Conservation (phyloP, 2,113 vertebrate genomes). For the Planiliza haematocheilus region DNA sequence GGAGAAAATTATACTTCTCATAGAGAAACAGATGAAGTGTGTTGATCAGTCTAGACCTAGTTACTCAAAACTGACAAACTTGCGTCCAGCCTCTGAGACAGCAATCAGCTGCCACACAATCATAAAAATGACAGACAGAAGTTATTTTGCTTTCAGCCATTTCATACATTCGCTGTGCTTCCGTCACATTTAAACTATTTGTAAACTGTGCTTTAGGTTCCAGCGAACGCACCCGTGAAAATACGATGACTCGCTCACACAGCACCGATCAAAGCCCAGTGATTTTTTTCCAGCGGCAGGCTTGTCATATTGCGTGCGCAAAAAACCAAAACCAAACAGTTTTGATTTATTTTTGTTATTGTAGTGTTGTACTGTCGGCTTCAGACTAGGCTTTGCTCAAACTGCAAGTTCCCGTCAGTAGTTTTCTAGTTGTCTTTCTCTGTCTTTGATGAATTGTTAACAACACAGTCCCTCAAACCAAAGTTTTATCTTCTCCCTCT, state of each 20-base stretch:
- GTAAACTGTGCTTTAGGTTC: conserved; percentile 7
- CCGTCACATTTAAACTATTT: neutral
- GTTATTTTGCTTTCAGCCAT: neutral
- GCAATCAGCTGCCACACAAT: neutral
- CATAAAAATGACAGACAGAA: too few relatives aligned
- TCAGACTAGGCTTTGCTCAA: conserved; percentile 42
- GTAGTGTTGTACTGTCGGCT: conserved; percentile 10
- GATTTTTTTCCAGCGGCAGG: neutral
- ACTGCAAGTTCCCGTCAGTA: conserved; percentile 40
- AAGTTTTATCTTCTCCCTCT: conserved; percentile 50
- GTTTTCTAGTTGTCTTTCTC: conserved; percentile 25
- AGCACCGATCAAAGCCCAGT: conserved; percentile 35
- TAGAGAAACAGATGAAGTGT: neutral
- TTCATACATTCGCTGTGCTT: conserved; percentile 6
- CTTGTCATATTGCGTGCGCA: conserved; percentile 45
- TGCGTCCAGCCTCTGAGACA: neutral
- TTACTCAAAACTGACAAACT: neutral
- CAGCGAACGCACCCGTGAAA: conserved; percentile 10
- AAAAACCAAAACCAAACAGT: conserved; percentile 21
- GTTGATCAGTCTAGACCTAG: neutral
- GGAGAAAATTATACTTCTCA: neutral
- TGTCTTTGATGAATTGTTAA: conserved; percentile 68
- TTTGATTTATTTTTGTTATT: conserved; percentile 34
- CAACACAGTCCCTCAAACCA: conserved; percentile 44
- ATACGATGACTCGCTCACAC: conserved; percentile 3